These are phyloP conservation scores for Agrilus biguttatus DNA, from an alignment of 2,888 invertebrate genomes.

Conservation along the genomic window DNA sequence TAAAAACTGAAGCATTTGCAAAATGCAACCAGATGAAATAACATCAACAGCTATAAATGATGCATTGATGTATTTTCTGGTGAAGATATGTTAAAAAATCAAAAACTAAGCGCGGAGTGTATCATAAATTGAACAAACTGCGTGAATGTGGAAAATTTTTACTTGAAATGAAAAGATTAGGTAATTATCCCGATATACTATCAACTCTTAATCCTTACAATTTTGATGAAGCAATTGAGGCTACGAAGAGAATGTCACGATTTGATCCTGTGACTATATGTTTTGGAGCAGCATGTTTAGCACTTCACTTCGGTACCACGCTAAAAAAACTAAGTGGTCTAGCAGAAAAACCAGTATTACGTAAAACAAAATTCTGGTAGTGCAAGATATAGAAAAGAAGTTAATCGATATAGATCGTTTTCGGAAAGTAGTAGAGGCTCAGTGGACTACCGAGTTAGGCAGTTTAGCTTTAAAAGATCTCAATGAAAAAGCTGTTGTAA, in stretches of 20 bases:
- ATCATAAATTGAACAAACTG: neutral
- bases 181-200: neutral
- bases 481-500: slow-evolving; percentile 1
- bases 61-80: neutral
- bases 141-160: neutral
- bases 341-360: neutral
- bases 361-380: neutral
- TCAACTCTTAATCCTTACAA: neutral
- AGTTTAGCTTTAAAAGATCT: slow-evolving; percentile 1
- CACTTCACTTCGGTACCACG: slow-evolving; percentile 2
- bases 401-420: neutral
- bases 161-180: neutral
- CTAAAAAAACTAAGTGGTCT: slow-evolving; percentile 5
- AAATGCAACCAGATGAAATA: no score
- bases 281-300: slow-evolving; percentile 2
- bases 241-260: slow-evolving; percentile 1
- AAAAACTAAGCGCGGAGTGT: no score
- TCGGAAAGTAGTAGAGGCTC: neutral
- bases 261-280: neutral
- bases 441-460: slow-evolving; percentile 2
- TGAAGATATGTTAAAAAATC: slow-evolving; percentile 3
- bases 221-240: neutral
- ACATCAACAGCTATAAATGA: no score
- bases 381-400: neutral
- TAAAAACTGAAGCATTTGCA: no score